A percentile compares a stretch with the other conserved stretches of the same genome.
Conservation (phyloP, 2,113 vertebrate species). For the Thomomys bottae region DNA sequence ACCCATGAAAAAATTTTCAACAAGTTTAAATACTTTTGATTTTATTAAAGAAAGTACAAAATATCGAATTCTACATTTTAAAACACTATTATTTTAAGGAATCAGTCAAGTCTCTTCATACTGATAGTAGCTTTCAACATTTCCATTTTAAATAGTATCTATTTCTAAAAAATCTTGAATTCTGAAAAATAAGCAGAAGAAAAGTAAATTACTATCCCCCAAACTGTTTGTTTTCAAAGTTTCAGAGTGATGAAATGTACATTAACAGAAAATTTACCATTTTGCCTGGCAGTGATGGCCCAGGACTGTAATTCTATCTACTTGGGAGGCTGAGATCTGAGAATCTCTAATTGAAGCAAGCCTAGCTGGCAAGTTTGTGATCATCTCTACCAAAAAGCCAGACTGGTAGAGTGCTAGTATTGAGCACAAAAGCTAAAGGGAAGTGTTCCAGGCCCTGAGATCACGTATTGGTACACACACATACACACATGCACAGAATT, state of each 20-base stretch:
- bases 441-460: no score
- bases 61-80: constrained; percentile 59
- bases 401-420: no score
- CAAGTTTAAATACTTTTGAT: constrained; percentile 53
- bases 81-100: constrained; percentile 70
- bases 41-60: constrained; percentile 68
- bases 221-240: background rate
- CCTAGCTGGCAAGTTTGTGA: no score
- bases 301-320: no score
- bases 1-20: constrained; percentile 55
- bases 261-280: background rate
- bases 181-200: constrained; percentile 67
- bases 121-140: constrained; percentile 19
- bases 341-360: no score
- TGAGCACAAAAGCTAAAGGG: no score
- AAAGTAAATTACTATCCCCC: background rate
- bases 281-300: no score
- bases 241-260: background rate
- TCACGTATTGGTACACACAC: no score
- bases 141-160: constrained; percentile 34
- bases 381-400: no score
- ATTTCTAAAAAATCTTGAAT: constrained; percentile 40
- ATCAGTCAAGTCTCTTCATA: constrained; percentile 57
- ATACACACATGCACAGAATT: no score
- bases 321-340: no score